Base-by-base conservation (phyloP, 2,113 vertebrate species). In the Lagopus muta region DNA sequence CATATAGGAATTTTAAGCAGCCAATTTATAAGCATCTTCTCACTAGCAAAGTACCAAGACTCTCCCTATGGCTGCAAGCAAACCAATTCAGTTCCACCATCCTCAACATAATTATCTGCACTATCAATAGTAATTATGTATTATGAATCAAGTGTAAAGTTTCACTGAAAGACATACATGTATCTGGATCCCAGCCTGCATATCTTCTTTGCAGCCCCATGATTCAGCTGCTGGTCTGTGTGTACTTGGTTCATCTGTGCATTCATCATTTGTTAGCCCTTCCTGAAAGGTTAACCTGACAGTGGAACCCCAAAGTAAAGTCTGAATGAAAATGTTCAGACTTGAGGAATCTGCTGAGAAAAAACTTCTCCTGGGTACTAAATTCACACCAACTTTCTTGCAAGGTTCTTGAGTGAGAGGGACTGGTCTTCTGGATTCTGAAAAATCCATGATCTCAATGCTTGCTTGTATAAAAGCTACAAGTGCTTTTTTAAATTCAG, bases 241-340 rank as follows among this genome's bases (percentile, higher is more conserved):
- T n/a, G 9, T 25, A 87, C 76, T 36, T 76, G 54, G 16, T 34
- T 89, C 42, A 77, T 85, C 32, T 17, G 3, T 82, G 32, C 18
- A 55, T 66, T 93, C 48, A 54, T 48, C 30, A 8, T 89, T 62
- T 72, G 25, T 91, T 94, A 92, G 92, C 75, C 72, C 91, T 96
- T 93, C 90, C 64, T 85, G 60, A 36, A 67, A 42, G 34, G 42
- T 85, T 94, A 88, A 64, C n/a, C 73, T 88, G 21, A 3, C 0
- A 25, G 55, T 71, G 50, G 74, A 82, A 82, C 62, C 42, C 89
- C 84, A 66, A 3, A 74, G 58, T 50, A 76, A 85, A 64, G 55
- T 47, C 58, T 69, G 81, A 96, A 87, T 89, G 74, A 60, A 89
- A 86, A 62, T 70, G 25, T 20, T 90, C 36, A 78, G 70, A 66